Percentiles rank a stretch among this genome's conserved stretches.
These are phyloP conservation scores for Drosophila nebulosa DNA, from an alignment of 1,140 invertebrate genomes.

Conservation along the genomic window DNA sequence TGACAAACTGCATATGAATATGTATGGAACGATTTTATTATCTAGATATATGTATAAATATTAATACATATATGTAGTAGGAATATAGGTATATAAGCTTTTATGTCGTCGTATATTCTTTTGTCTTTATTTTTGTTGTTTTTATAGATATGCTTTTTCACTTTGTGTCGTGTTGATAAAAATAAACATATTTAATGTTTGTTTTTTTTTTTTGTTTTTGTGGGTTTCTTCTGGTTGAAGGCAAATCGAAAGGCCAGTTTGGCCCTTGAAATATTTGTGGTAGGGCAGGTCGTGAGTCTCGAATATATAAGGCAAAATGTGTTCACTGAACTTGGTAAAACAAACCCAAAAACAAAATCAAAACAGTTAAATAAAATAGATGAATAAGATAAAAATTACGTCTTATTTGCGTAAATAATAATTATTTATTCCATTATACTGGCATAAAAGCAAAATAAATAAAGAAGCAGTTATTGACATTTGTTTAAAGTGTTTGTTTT, in stretches of 20 bases:
- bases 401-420: no score
- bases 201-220: conserved; percentile 14
- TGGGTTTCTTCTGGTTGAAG: background rate
- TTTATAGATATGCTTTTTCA: conserved; percentile 1
- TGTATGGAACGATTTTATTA: conserved; percentile 10
- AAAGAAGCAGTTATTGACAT: no score
- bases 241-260: background rate
- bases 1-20: background rate
- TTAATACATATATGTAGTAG: conserved; percentile 3
- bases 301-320: background rate
- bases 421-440: no score
- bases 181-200: conserved; percentile 30
- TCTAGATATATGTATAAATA: conserved; percentile 18
- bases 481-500: no score
- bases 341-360: no score
- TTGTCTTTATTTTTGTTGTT: background rate
- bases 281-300: conserved; percentile 17
- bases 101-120: background rate
- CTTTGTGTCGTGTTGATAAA: conserved; percentile 39
- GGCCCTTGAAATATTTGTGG: conserved; percentile 9
- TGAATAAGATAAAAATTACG: no score
- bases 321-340: background rate
- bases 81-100: conserved; percentile 10
- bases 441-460: no score
- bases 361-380: background rate